Percentiles rank a stretch among this genome's conserved stretches.
Evolutionary conservation across 1,140 invertebrate genomes (phyloP).

Genomic region (Neotoxoptera formosana): DNA sequence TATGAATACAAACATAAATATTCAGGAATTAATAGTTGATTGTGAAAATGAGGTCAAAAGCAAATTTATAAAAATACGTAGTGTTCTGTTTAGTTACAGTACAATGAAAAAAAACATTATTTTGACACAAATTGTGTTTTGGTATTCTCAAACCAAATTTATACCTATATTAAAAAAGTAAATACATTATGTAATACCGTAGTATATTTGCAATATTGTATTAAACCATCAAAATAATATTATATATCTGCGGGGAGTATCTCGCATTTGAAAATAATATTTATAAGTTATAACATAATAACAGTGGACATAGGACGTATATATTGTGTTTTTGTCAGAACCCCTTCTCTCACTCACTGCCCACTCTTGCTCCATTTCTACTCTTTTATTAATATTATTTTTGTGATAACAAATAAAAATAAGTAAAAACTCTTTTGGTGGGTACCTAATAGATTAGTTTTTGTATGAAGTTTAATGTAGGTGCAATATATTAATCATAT

Average conservation of each 20-base stretch:
- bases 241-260: not conserved
- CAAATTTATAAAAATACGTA: not conserved
- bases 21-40: not conserved
- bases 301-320: not conserved
- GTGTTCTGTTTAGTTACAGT: not conserved
- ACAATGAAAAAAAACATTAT: not conserved
- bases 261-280: not conserved
- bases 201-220: not conserved
- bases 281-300: slow-evolving; percentile 14
- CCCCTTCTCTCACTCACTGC: not conserved
- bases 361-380: not conserved
- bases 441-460: not conserved
- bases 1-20: not conserved
- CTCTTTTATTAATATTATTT: slow-evolving; percentile 4
- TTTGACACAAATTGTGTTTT: not conserved
- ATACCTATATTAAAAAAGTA: not conserved
- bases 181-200: not conserved
- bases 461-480: not conserved
- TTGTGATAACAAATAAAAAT: not conserved
- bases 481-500: not conserved
- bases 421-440: not conserved
- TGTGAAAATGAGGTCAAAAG: not conserved
- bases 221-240: not conserved
- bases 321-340: not conserved
- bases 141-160: not conserved